Evolutionary conservation across 23 tunicate species (phyloP).

Genomic region (Oikopleura vanhoeffeni): DNA sequence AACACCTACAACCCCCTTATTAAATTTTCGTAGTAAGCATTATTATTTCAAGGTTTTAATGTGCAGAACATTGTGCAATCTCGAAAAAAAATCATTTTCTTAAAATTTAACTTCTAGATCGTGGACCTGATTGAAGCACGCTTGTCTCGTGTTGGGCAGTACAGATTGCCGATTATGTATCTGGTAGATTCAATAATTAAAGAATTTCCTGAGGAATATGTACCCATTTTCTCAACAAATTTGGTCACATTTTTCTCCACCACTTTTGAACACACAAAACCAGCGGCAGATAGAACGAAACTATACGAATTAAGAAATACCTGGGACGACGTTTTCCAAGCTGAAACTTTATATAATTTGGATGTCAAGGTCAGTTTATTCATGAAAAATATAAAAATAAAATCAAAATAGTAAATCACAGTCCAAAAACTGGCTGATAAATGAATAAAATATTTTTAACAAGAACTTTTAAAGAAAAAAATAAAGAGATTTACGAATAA

Average conservation of each 20-base stretch:
- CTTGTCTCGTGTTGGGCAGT: background rate
- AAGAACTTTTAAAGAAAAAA: too few species aligned
- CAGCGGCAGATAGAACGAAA: background rate
- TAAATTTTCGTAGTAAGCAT: too few species aligned
- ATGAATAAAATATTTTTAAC: too few species aligned
- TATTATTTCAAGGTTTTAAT: too few species aligned
- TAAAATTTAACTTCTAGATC: background rate
- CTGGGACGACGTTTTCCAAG: constrained; percentile 65
- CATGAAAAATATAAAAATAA: too few species aligned
- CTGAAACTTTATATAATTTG: constrained; percentile 32
- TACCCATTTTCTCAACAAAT: background rate
- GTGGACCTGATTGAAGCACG: background rate
- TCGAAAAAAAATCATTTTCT: too few species aligned
- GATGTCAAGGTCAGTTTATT: constrained; percentile 21
- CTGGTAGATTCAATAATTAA: background rate
- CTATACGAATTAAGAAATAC: constrained; percentile 59
- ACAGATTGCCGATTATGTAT: background rate
- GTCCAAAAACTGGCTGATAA: too few species aligned
- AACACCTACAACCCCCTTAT: too few species aligned
- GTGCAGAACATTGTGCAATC: too few species aligned
- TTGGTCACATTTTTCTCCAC: background rate
- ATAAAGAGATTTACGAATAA: too few species aligned
- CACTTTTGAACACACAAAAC: background rate
- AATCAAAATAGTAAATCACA: too few species aligned
- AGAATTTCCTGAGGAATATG: background rate